A percentile compares a stretch with the other conserved stretches of the same genome.
Conservation (phyloP, 2,113 vertebrate genomes). For the Oncorhynchus tshawytscha region DNA sequence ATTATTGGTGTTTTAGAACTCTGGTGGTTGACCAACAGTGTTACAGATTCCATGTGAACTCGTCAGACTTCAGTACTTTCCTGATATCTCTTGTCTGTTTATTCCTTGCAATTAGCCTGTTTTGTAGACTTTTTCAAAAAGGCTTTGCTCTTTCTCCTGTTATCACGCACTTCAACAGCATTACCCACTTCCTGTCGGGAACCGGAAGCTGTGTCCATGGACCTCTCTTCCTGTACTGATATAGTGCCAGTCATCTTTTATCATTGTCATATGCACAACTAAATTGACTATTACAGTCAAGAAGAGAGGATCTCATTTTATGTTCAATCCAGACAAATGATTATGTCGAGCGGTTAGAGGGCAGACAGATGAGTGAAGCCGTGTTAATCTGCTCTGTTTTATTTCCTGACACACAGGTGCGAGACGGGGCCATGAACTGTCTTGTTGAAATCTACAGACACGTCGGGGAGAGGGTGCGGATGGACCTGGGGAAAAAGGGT, state of each 20-base stretch:
- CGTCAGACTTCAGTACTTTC: no score
- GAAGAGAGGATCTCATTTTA: neutral
- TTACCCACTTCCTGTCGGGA: conserved; percentile 28
- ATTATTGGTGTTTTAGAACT: neutral
- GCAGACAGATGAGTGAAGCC: neutral
- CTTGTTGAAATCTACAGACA: conserved; percentile 98
- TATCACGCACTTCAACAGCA: conserved; percentile 15
- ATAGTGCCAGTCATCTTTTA: neutral
- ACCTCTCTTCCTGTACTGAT: conserved; percentile 28
- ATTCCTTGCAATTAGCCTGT: neutral
- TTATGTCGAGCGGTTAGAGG: neutral
- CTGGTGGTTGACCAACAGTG: no score
- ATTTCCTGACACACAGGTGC: conserved; percentile 75
- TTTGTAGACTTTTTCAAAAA: neutral
- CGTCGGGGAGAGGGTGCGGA: conserved; percentile 91
- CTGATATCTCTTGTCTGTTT: neutral
- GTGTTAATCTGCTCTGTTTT: neutral
- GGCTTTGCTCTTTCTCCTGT: conserved; percentile 9
- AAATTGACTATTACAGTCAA: neutral
- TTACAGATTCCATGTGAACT: no score
- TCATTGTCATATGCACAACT: neutral
- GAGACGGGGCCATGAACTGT: conserved; percentile 93
- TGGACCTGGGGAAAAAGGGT: conserved; percentile 96
- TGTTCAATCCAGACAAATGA: neutral
- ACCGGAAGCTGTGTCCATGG: conserved; percentile 49